Conservation (phyloP, 2,113 vertebrate species). For the Aramus guarauna region DNA sequence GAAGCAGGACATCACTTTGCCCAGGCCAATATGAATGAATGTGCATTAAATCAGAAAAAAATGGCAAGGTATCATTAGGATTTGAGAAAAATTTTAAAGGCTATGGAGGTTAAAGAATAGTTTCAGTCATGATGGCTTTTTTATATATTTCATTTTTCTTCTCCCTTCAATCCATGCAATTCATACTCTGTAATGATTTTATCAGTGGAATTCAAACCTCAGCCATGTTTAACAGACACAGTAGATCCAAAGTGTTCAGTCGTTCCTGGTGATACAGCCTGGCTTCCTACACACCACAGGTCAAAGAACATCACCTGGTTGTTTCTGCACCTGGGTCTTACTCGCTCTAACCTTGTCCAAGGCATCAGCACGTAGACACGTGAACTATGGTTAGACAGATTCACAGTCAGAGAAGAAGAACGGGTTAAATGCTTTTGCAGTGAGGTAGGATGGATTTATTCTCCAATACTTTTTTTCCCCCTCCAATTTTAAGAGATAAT, state of each 20-base stretch:
- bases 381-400: neutral
- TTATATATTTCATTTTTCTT: neutral
- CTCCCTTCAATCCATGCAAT: neutral
- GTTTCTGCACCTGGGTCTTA: neutral
- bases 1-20: neutral
- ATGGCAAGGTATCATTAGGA: neutral
- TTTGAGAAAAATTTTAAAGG: neutral
- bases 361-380: accelerated
- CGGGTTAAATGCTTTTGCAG: neutral
- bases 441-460: neutral
- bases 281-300: neutral
- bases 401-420: neutral
- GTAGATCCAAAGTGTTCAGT: neutral
- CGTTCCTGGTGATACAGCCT: neutral
- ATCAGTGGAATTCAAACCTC: neutral
- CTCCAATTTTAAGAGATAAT: neutral
- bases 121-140: neutral
- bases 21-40: neutral
- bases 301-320: neutral
- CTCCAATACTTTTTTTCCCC: neutral
- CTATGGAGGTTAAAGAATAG: neutral
- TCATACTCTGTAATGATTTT: neutral
- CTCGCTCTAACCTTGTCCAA: neutral
- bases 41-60: neutral
- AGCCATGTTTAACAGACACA: neutral